Base-by-base conservation (phyloP, 2,113 vertebrate genomes). In the Heliornis fulica region DNA sequence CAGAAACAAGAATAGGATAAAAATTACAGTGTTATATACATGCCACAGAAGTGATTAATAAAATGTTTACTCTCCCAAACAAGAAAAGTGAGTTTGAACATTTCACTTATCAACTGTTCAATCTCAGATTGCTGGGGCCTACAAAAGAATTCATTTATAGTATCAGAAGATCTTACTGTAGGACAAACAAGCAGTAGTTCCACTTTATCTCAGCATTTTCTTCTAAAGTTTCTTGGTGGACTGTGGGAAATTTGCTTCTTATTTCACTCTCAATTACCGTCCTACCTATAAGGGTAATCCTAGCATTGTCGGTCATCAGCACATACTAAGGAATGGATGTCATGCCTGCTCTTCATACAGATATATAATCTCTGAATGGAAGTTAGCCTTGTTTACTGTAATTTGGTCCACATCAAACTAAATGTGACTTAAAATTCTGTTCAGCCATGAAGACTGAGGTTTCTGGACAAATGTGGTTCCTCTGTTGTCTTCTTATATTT, bases 341-440 rank as follows among this genome's bases (percentile, higher is more conserved):
- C 63, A 79, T 78, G 66, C 23, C 77, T 88, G 68, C 60, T 97
- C 48, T 66, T 16, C 53, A 95, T 92, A 94, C 78, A 82, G 83
- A 95, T 51, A 95, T 88, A 28, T 1, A 29, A 4, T 87, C 76
- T 91, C 89, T 95, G 78, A 97, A 86, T 84, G 65, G 92, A 95
- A 96, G 91, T 89, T 75, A 96, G 77, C 74, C 61, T 75, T 90
- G 16, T 72, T 66, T 74, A 50, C 79, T 69, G 72, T 91, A 91
- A 93, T 97, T 94, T 88, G 86, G 57, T 95, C 77, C 77, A 95
- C 86, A 96, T 93, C 70, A 96, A 97, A 96, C 22, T 38, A 31
- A 64, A 12, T 76, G 79, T 71, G 13, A 64, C 66, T 91, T 79
- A n/a, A 60, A 31, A 76, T 56, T 63, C 0, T 3, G 12, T 32